phyloP scores from a whole-genome alignment of 2,113 vertebrate genomes.

The Nipponia nippon region DNA sequence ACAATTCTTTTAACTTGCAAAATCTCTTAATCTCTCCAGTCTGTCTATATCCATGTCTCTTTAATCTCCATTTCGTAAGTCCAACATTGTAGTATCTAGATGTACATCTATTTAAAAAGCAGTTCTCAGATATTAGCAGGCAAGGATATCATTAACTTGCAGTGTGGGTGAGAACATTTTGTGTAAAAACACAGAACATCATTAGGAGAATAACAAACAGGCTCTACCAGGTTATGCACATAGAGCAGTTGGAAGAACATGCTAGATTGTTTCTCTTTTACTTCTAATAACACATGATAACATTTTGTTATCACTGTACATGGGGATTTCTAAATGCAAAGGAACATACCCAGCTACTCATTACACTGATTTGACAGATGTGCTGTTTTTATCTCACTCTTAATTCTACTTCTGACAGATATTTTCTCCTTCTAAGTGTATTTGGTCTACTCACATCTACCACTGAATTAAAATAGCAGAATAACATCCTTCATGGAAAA shows the following conservation, averaged over 20 bases:
- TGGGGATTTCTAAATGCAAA: neutral
- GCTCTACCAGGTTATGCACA: neutral
- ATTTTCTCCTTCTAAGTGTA: neutral
- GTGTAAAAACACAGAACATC: neutral
- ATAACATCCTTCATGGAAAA: neutral
- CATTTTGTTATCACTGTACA: neutral
- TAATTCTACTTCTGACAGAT: neutral
- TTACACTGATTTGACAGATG: neutral
- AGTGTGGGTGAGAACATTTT: neutral
- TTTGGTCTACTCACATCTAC: neutral
- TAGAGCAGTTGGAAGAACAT: neutral
- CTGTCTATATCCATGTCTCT: neutral
- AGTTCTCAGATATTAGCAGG: neutral
- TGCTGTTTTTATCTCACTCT: neutral
- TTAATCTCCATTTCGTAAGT: neutral
- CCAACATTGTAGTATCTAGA: neutral
- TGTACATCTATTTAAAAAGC: conserved; percentile 4
- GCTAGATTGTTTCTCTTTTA: neutral
- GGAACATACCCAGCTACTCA: neutral
- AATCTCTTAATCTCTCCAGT: neutral
- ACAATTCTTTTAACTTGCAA: neutral
- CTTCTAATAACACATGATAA: neutral
- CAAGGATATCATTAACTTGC: neutral
- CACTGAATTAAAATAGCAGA: neutral
- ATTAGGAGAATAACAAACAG: neutral